Percentiles rank a stretch among this genome's conserved stretches.
These are phyloP conservation scores for Acrobasis repandana DNA, from an alignment of 2,888 invertebrate genomes.

Conservation along the genomic window DNA sequence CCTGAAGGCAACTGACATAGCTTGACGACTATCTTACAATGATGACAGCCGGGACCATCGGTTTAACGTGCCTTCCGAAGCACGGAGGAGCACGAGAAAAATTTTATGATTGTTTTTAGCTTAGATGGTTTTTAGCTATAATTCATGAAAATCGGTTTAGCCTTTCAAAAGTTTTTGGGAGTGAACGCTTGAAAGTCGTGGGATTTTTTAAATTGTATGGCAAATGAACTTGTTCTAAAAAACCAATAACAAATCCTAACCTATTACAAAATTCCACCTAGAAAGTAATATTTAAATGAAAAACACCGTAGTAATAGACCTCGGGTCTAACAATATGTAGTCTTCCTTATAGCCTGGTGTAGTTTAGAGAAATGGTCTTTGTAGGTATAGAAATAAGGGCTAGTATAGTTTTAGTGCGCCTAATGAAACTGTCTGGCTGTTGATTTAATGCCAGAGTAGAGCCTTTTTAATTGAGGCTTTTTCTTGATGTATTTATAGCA, in stretches of 20 bases:
- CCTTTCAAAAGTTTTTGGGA: no score
- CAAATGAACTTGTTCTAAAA: no score
- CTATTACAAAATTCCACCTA: constrained; percentile 5
- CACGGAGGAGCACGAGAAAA: no score
- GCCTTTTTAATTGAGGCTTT: constrained; percentile 70
- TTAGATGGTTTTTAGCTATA: no score
- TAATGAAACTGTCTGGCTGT: constrained; percentile 56
- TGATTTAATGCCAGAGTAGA: constrained; percentile 47
- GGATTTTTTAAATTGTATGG: no score
- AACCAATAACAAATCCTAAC: background rate
- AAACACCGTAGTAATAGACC: constrained; percentile 19
- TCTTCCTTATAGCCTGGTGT: constrained; percentile 31
- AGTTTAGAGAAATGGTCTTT: constrained; percentile 27
- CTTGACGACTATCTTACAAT: no score
- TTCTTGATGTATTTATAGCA: constrained; percentile 59
- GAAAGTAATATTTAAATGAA: constrained; percentile 21
- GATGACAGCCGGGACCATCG: no score
- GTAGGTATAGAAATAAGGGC: constrained; percentile 30
- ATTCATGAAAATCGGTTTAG: no score
- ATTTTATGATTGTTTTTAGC: no score
- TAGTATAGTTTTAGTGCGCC: constrained; percentile 30
- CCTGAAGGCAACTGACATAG: no score
- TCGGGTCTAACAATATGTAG: constrained; percentile 17
- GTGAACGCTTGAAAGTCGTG: no score
- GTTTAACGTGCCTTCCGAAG: no score